A percentile compares a stretch with the other conserved stretches of the same genome.
phyloP scores from a whole-genome alignment of 2,888 invertebrate species.

The Volucella zonaria region DNA sequence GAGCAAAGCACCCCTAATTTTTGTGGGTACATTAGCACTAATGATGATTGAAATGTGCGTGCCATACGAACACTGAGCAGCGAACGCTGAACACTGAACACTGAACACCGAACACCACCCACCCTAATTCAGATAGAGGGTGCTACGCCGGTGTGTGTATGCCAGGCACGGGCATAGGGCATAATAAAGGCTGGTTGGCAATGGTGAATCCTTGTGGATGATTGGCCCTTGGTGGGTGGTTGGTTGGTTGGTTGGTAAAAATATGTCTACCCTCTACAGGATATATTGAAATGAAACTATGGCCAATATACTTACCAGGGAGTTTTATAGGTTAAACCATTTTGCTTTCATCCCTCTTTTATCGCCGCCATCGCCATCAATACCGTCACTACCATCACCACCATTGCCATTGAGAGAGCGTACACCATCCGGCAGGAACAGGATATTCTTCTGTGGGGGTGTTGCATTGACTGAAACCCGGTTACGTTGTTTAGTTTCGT shows the following conservation, averaged over 20 bases:
- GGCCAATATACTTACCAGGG: conserved; percentile 60
- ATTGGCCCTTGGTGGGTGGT: conserved; percentile 62
- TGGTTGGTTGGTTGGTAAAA: conserved; percentile 51
- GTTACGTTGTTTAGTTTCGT: conserved; percentile 63
- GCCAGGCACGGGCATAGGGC: background rate
- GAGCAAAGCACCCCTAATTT: conserved; percentile 80
- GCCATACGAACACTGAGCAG: conserved; percentile 64
- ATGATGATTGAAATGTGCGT: conserved; percentile 83
- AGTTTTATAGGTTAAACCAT: conserved; percentile 74
- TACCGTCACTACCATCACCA: conserved; percentile 20
- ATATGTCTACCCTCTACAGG: conserved; percentile 28
- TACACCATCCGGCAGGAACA: background rate
- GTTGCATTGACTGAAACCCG: conserved; percentile 62
- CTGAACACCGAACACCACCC: conserved; percentile 50
- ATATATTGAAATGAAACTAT: conserved; percentile 62
- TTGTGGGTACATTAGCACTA: conserved; percentile 83
- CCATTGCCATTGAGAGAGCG: too few relatives aligned
- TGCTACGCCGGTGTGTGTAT: conserved; percentile 36
- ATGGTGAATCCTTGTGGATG: conserved; percentile 44
- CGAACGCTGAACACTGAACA: too few relatives aligned
- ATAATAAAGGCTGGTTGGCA: background rate
- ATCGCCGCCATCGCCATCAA: conserved; percentile 24
- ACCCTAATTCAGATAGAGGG: conserved; percentile 53
- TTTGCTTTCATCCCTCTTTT: conserved; percentile 70
- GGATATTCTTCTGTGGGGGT: conserved; percentile 36